A percentile compares a stretch with the other conserved stretches of the same genome.
phyloP scores from a whole-genome alignment of 2,797 vertebrate genomes.

The Brotula barbata region DNA sequence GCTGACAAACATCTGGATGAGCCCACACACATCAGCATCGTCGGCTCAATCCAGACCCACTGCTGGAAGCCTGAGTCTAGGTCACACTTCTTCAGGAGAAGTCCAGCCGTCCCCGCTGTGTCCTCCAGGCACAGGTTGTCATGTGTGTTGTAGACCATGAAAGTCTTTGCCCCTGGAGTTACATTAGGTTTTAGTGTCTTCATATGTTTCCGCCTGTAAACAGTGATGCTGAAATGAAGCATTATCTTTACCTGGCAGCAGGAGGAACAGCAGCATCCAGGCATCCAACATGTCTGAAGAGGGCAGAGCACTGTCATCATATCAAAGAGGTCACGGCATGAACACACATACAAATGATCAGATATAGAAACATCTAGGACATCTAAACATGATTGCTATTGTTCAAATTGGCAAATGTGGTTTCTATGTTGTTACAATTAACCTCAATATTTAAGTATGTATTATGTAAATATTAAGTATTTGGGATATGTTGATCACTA shows the following conservation, averaged over 20 bases:
- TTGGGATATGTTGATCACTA: no score
- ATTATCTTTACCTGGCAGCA: slow-evolving; percentile 77
- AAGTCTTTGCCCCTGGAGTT: slow-evolving; percentile 60
- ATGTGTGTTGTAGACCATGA: slow-evolving; percentile 71
- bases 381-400: no score
- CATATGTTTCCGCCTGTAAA: neutral
- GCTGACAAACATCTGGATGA: slow-evolving; percentile 73
- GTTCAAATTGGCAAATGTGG: no score
- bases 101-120: slow-evolving; percentile 22
- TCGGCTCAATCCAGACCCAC: slow-evolving; percentile 71
- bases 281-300: slow-evolving; percentile 70
- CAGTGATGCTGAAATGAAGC: neutral
- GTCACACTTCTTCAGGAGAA: slow-evolving; percentile 64
- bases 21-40: slow-evolving; percentile 59
- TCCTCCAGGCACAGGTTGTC: slow-evolving; percentile 75
- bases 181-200: neutral
- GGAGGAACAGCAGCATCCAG: slow-evolving; percentile 73
- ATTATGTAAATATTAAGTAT: no score
- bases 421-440: no score
- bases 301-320: neutral
- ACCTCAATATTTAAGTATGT: no score
- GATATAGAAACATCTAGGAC: no score
- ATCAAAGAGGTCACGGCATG: no score
- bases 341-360: no score
- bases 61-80: slow-evolving; percentile 71